Percentiles rank a stretch among this genome's conserved stretches.
Evolutionary conservation across 2,797 vertebrate species (phyloP).

Genomic region (Gouania willdenowi): DNA sequence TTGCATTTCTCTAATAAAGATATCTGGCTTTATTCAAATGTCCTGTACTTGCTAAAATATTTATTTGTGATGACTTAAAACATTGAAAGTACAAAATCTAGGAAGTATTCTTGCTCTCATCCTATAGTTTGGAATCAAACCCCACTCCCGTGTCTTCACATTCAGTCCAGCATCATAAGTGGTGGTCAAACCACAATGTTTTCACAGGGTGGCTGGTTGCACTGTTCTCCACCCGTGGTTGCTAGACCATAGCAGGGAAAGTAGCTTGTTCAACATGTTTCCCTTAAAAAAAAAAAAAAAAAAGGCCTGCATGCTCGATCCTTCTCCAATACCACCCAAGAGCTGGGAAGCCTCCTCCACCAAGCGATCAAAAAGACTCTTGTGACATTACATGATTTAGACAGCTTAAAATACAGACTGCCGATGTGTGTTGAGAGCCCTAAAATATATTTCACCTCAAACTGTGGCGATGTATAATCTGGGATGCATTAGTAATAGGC

Average conservation of each 20-base stretch:
- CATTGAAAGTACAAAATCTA: too few relatives aligned
- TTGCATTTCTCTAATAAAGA: background rate
- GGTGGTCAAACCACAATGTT: conserved; percentile 79
- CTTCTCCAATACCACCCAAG: conserved; percentile 77
- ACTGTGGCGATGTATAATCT: conserved; percentile 62
- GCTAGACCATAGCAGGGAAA: conserved; percentile 70
- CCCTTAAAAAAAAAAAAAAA: conserved; percentile 33
- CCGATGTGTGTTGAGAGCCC: conserved; percentile 32
- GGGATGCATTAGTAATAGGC: conserved; percentile 49
- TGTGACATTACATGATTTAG: conserved; percentile 79
- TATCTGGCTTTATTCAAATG: too few relatives aligned
- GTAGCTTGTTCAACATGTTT: conserved; percentile 80
- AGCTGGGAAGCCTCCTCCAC: conserved; percentile 50
- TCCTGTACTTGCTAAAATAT: too few relatives aligned
- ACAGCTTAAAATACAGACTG: conserved; percentile 55
- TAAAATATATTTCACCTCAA: conserved; percentile 43
- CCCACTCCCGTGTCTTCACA: conserved; percentile 49
- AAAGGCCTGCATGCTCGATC: conserved; percentile 43
- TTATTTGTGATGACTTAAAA: too few relatives aligned
- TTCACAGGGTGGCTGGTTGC: conserved; percentile 73
- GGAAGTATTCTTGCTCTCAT: too few relatives aligned
- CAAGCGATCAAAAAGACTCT: conserved; percentile 43
- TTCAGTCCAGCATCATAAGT: conserved; percentile 71
- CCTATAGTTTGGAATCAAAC: conserved; percentile 43
- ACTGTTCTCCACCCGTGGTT: conserved; percentile 73